These are phyloP conservation scores for Phasianus colchicus DNA, from an alignment of 2,113 vertebrate species.

Conservation along the genomic window DNA sequence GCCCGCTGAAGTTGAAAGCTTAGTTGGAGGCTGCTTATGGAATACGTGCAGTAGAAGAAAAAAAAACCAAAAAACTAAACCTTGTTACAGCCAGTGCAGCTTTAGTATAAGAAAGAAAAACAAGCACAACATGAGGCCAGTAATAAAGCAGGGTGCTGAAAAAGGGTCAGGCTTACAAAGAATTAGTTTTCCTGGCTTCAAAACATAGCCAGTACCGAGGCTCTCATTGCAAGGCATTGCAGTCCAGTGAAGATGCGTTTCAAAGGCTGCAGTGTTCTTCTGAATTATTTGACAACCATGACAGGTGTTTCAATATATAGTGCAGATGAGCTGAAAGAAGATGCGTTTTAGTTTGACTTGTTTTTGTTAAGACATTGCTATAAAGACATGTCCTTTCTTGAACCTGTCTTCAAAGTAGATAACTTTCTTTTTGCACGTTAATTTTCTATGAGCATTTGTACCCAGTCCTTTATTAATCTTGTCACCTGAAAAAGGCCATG, in stretches of 20 bases:
- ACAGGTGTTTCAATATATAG: neutral
- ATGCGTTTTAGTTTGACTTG: neutral
- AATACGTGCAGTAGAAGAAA: neutral
- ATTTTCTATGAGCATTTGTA: slow-evolving; percentile 16
- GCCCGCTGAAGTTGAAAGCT: neutral
- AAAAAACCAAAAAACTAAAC: neutral
- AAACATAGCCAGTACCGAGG: neutral
- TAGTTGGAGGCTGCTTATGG: neutral
- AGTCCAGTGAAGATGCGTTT: neutral
- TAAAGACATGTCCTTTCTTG: neutral
- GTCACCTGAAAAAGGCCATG: neutral
- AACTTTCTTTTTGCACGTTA: neutral
- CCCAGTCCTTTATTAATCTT: neutral
- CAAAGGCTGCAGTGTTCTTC: neutral
- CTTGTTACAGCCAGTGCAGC: neutral
- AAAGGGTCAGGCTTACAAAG: neutral
- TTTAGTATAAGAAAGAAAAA: neutral
- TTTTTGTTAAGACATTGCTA: slow-evolving; percentile 2
- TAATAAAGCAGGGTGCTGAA: neutral
- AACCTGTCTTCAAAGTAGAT: neutral
- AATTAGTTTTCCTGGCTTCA: neutral
- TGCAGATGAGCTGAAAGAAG: neutral
- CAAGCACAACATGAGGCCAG: neutral
- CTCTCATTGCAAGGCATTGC: neutral
- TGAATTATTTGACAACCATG: neutral